A percentile compares a stretch with the other conserved stretches of the same genome.
Conservation (phyloP, 23 tunicate species). For the Styela plicata region DNA sequence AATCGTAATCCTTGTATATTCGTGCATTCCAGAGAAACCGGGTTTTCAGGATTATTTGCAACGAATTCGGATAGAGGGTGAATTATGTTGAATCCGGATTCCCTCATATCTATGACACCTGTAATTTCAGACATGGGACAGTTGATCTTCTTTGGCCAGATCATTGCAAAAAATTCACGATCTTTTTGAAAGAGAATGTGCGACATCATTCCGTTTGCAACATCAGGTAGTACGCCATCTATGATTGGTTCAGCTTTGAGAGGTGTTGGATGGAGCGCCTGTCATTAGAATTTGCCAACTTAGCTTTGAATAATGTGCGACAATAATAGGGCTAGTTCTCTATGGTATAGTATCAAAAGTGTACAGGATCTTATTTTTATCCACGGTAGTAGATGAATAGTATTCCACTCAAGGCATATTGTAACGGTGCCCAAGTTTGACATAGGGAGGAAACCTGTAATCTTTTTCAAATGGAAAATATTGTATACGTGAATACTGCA, state of each 20-base stretch:
- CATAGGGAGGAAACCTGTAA: no score
- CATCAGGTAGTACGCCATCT: not conserved
- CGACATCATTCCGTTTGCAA: not conserved
- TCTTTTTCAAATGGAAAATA: no score
- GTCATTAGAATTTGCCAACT: no score
- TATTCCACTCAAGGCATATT: no score
- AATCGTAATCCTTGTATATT: not conserved
- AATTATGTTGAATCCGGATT: not conserved
- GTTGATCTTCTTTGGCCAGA: not conserved
- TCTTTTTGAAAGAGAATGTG: not conserved
- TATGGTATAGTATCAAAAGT: no score
- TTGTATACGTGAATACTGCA: no score
- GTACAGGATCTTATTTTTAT: no score
- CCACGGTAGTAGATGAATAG: no score
- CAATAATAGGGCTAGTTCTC: no score
- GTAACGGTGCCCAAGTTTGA: no score
- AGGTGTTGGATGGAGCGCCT: not conserved
- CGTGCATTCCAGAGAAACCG: not conserved
- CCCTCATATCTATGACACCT: not conserved
- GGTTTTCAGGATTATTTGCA: not conserved
- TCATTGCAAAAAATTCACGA: conserved; percentile 1
- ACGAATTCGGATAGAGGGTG: not conserved
- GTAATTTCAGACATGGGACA: not conserved
- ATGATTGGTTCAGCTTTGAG: not conserved
- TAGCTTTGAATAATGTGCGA: no score